Percentiles rank a stretch among this genome's conserved stretches.
These are phyloP conservation scores for Phataginus tetradactyla DNA, from an alignment of 2,797 vertebrate genomes.

Conservation along the genomic window DNA sequence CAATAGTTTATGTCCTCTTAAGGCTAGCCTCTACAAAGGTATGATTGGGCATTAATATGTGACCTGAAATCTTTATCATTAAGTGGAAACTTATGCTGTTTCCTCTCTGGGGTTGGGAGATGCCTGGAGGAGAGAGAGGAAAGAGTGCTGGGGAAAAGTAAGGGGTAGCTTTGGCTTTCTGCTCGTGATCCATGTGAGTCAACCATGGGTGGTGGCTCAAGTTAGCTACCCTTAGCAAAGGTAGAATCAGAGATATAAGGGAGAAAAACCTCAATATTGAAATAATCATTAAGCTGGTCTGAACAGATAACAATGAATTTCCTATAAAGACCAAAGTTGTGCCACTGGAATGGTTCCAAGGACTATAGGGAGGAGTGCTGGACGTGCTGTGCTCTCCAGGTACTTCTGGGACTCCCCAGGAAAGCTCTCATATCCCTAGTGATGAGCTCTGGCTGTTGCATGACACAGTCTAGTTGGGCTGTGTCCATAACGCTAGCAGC, in stretches of 20 bases:
- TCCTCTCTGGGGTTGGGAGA: background rate
- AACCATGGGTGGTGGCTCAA: background rate
- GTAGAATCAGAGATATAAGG: background rate
- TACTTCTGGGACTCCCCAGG: background rate
- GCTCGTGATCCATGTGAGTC: background rate
- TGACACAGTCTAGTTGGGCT: background rate
- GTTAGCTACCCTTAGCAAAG: background rate
- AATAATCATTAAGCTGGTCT: background rate
- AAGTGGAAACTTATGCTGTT: background rate
- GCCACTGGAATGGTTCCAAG: background rate
- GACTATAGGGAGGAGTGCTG: background rate
- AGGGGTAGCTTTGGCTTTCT: background rate
- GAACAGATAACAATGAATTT: background rate
- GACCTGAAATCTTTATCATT: background rate
- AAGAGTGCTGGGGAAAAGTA: background rate
- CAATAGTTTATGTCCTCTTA: background rate
- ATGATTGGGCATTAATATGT: background rate
- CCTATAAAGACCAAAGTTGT: background rate
- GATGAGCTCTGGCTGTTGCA: background rate
- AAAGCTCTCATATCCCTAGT: background rate
- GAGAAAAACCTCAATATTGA: background rate
- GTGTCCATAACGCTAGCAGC: background rate
- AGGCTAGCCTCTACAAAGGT: background rate
- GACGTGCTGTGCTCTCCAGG: background rate
- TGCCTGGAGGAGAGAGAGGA: background rate